A percentile compares a stretch with the other conserved stretches of the same genome.
Evolutionary conservation across 2,113 vertebrate species (phyloP).

Genomic region (Tachysurus vachellii): DNA sequence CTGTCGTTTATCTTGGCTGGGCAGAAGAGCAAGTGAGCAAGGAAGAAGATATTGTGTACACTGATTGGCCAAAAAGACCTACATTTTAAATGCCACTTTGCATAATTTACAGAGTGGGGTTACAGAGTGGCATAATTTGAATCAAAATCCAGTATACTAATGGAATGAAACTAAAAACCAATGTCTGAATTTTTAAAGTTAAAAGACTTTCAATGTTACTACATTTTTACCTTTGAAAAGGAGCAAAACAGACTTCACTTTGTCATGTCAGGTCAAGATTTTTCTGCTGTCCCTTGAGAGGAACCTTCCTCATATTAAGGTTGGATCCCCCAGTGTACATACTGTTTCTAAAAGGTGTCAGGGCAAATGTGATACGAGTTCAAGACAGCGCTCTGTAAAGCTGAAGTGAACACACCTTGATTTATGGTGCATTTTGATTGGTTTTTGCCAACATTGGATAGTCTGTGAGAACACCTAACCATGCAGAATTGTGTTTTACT

Average conservation of each 20-base stretch:
- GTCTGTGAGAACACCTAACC: background rate
- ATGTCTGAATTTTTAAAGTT: background rate
- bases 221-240: background rate
- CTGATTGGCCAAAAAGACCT: background rate
- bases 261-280: background rate
- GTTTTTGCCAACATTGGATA: background rate
- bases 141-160: background rate
- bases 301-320: background rate
- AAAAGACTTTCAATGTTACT: background rate
- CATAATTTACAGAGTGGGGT: background rate
- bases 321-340: no score
- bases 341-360: no score
- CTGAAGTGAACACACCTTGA: no score
- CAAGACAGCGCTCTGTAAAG: no score
- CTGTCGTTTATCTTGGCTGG: no score
- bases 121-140: background rate
- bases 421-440: background rate
- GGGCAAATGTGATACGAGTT: no score
- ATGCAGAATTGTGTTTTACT: background rate
- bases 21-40: background rate
- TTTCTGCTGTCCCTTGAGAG: background rate
- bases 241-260: background rate
- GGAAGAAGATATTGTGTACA: background rate
- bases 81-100: background rate
- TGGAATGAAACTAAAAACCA: background rate